A percentile compares a stretch with the other conserved stretches of the same genome.
These are phyloP conservation scores for Pempheris klunzingeri DNA, from an alignment of 2,797 vertebrate species.

Conservation along the genomic window DNA sequence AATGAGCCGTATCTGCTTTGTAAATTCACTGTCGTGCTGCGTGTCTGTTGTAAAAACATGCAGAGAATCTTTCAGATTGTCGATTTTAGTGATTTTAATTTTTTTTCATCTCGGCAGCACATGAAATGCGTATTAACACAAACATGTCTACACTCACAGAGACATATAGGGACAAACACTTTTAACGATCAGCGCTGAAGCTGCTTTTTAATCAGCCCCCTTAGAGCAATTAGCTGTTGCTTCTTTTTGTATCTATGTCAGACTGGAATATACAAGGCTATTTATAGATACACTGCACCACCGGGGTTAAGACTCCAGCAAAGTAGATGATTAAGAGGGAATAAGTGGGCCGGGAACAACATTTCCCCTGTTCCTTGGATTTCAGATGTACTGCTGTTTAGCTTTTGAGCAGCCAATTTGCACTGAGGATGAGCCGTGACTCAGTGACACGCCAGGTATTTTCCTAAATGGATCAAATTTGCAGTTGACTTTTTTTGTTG, in stretches of 20 bases:
- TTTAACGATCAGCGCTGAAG: slow-evolving; percentile 1
- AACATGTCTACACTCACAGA: background rate
- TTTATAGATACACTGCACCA: slow-evolving; percentile 20
- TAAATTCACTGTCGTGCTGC: background rate
- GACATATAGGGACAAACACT: background rate
- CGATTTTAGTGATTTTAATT: background rate
- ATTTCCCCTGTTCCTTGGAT: background rate
- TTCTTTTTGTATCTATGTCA: slow-evolving; percentile 37
- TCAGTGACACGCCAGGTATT: background rate
- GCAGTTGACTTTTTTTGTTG: background rate
- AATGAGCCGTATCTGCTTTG: background rate
- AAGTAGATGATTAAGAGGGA: slow-evolving; percentile 19
- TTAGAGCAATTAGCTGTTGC: slow-evolving; percentile 14
- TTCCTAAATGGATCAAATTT: background rate
- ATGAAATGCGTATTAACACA: background rate
- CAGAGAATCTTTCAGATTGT: too few relatives aligned
- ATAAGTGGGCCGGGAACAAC: slow-evolving; percentile 11
- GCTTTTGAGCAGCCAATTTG: background rate
- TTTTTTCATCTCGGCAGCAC: background rate
- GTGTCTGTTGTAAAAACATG: background rate
- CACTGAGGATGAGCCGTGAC: background rate
- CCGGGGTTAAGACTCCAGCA: slow-evolving; percentile 16
- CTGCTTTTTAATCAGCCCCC: background rate
- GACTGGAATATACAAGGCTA: slow-evolving; percentile 17
- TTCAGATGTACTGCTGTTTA: slow-evolving; percentile 1